phyloP scores from a whole-genome alignment of 1,140 invertebrate species.

The Oryzaephilus surinamensis region DNA sequence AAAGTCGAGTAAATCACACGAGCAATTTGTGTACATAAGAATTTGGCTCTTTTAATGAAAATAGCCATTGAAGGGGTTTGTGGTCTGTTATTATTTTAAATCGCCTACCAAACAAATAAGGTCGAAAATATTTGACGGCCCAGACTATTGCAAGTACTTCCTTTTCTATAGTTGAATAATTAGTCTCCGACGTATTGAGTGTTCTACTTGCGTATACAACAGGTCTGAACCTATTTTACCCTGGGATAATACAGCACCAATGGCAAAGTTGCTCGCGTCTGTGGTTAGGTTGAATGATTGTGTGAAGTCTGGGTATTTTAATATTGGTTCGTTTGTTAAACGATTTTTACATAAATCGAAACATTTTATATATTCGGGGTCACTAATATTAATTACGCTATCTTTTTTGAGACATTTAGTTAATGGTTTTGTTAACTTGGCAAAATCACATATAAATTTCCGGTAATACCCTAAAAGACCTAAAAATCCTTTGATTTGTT shows the following conservation, averaged over 20 bases:
- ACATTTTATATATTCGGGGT: slow-evolving; percentile 8
- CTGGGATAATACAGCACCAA: slow-evolving; percentile 24
- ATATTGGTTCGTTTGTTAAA: slow-evolving; percentile 14
- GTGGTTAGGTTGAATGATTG: slow-evolving; percentile 27
- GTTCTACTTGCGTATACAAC: slow-evolving; percentile 1
- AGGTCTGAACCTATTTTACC: slow-evolving; percentile 18
- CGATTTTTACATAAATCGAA: slow-evolving; percentile 14
- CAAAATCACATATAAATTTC: slow-evolving; percentile 14
- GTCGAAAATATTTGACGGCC: slow-evolving; percentile 8
- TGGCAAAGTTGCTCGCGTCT: slow-evolving; percentile 22
- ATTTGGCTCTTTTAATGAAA: slow-evolving; percentile 5
- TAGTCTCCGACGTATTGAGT: slow-evolving; percentile 4
- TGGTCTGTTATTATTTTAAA: slow-evolving; percentile 9
- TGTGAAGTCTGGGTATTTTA: slow-evolving; percentile 25
- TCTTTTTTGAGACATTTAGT: slow-evolving; percentile 17
- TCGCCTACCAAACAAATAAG: slow-evolving; percentile 1
- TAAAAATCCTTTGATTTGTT: slow-evolving; percentile 18
- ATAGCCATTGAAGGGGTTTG: too few species aligned
- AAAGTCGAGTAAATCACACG: too few species aligned
- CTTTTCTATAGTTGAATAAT: slow-evolving; percentile 6
- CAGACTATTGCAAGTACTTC: too few species aligned
- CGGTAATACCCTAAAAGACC: too few species aligned
- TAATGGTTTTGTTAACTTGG: slow-evolving; percentile 12
- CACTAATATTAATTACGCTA: slow-evolving; percentile 5
- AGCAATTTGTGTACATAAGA: too few species aligned